Percentiles rank a stretch among this genome's conserved stretches.
Conservation (phyloP, 2,113 vertebrate genomes). For the Cavia aperea region DNA sequence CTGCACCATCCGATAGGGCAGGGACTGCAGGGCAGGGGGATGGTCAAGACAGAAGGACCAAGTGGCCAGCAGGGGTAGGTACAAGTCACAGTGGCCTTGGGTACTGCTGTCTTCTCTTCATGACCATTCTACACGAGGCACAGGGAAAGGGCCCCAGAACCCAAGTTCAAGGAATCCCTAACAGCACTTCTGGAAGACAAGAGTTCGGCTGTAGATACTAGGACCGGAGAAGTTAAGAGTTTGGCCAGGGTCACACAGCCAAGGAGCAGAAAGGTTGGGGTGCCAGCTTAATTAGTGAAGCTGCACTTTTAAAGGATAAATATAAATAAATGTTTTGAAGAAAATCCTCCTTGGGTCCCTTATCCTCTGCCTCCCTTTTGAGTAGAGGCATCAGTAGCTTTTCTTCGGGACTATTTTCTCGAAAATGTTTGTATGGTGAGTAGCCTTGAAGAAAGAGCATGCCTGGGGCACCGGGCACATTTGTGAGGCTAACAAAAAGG, state of each 20-base stretch:
- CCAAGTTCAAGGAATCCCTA: background rate
- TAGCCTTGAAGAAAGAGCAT: background rate
- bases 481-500: background rate
- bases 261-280: background rate
- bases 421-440: background rate
- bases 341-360: background rate
- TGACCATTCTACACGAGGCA: accelerated
- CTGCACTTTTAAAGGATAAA: background rate
- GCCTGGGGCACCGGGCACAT: no score
- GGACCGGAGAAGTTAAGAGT: background rate
- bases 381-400: background rate
- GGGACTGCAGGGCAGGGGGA: background rate
- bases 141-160: accelerated
- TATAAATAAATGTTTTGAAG: accelerated
- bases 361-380: accelerated
- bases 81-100: accelerated
- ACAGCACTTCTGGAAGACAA: background rate
- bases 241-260: background rate
- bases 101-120: background rate
- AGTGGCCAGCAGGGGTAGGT: background rate
- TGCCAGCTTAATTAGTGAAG: background rate
- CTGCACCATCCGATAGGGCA: background rate
- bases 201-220: no score
- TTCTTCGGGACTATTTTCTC: background rate
- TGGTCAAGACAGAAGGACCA: background rate